Evolutionary conservation across 1,140 invertebrate genomes (phyloP), one percentile per base, ranked within the genome.

Genomic region (Macrostomum lignano): DNA sequence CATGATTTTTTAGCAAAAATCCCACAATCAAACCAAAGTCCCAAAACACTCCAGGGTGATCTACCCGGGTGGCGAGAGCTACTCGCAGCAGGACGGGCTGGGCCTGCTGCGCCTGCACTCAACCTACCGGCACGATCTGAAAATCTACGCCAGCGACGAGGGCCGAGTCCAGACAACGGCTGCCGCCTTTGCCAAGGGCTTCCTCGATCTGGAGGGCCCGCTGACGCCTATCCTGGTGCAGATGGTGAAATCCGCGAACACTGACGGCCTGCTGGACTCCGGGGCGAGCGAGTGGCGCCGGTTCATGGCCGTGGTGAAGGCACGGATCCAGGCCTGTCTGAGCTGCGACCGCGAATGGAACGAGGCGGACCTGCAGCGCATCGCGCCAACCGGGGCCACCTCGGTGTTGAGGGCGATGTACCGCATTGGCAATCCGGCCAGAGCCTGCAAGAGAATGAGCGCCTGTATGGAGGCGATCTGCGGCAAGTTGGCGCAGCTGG

Each of bases 211-310:
- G 21, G 91, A 98, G 60, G 91, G 88, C 7, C 86, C 98, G 58
- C 61, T 98, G 2, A 91, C 91, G 0, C 91, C 91, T 0, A 98
- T 98, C 51, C 60, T 98, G 10, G 84, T 94, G 9, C 91, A 98
- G 59, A 98, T 98, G 91, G 91, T 98, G 1, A 96, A 98, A 15
- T 86, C 76, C 45, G 86, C 86, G 1, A 93, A 98, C 48, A 96
- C 86, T 0, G 96, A 96, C 60, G 86, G 88, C 3, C 54, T 98
- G 7, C 55, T 98, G 17, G 88, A 98, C 51, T 91, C 94, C 49
- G n/a, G n/a, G 15, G 86, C 96, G 51, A 82, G 79, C 47, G 82
- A 88, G 55, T 81, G 76, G 14, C 78, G 74, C 44, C 88, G 88
- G 60, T 78, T 75, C 49, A 79, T 88, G 52, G 77, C 81, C 50